Base-by-base conservation (phyloP, 2,888 invertebrate species). In the Helobdella robusta region DNA sequence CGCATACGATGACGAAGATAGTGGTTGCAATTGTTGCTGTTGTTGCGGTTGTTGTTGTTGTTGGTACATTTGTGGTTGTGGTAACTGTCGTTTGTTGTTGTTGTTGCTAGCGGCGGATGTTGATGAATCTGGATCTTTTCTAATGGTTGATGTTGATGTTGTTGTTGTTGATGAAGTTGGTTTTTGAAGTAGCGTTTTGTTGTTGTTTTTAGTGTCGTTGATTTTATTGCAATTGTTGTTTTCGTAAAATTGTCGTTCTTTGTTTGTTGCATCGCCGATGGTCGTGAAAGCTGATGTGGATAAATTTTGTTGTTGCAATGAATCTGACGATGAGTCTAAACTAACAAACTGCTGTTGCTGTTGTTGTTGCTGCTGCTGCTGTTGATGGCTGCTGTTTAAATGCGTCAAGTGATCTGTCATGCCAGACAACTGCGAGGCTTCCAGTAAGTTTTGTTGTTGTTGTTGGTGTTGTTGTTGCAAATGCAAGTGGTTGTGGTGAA, bases 51-150 rank as follows among this genome's bases (percentile, higher is more conserved):
- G 48, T 46, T 30, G 62, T 44, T 28, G 62, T 46, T 8, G 62
- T 40, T 30, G 62, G 44, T n/a, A 50, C 48, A 62, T 48, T 44
- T 23, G 62, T 46, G 32, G 56, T 56, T n/a, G 56, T 30, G 15
- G 56, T 30, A 56, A 32, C 56, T 30, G n/a, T 30, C n/a, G 56
- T 15, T 18, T 32, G 62, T 62, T 46, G 44, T 20, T 60, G 18
- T 40, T 28, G 25, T 50, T 62, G 32, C 23, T 20, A 23, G 5
- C 5, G 28, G 28, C 32, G 34, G 28, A 32, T 2, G 46, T 62
- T 15, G 62, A 61, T 15, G 61, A 62, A 32, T 62, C 62, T 1
- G 62, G 62, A 35, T 62, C 62, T 50, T 62, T 62, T 8, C 50
- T 28, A 20, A 34, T 30, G 18, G 20, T 44, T 32, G 62, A 25